Evolutionary conservation across 1,140 invertebrate genomes (phyloP), one percentile per base, ranked within the genome.

Genomic region (Whitmania pigra): DNA sequence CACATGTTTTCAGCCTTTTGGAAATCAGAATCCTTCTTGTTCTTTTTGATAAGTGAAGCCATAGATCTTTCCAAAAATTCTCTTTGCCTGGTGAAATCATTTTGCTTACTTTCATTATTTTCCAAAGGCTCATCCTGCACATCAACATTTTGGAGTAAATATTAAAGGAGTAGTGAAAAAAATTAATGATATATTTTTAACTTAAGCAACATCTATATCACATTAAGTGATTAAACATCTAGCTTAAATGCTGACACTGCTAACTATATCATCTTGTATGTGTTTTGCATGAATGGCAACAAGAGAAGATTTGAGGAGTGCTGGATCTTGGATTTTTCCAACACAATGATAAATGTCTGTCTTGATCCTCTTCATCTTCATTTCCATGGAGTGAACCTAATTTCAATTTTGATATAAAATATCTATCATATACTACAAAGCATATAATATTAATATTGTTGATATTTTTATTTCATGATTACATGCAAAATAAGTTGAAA

Each of bases 341-440:
- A 89, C 88, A 76, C 88, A 87, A 73, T 88, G 86, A 75, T 89
- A 87, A 43, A 94, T 85, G 76, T 93, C 90, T 43, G 87, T 87
- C 79, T 89, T 87, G 43, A 94, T 89, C 76, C 86, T 86, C 75
- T 88, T 87, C 7, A 93, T 77, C 0, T 88, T 82, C 69, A 87
- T 85, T 74, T 90, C 87, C 13, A 87, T 84, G n/a, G 86, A 85
- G 75, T 86, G 82, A 67, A 81, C 80, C 78, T 80, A 66, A 22
- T 72, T 73, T 13, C 17, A 70, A 53, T 49, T 49, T 31, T 27
- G 25, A 22, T 68, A 17, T 68, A 18, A 53, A n/a, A n/a, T n/a
- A n/a, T 9, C 55, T 5, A 57, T n/a, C 20, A n/a, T 57, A n/a
- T n/a, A n/a, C n/a, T n/a, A n/a, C n/a, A n/a, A n/a, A n/a, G n/a